Conservation (phyloP, 2,888 invertebrate species). For the Latheticus oryzae region DNA sequence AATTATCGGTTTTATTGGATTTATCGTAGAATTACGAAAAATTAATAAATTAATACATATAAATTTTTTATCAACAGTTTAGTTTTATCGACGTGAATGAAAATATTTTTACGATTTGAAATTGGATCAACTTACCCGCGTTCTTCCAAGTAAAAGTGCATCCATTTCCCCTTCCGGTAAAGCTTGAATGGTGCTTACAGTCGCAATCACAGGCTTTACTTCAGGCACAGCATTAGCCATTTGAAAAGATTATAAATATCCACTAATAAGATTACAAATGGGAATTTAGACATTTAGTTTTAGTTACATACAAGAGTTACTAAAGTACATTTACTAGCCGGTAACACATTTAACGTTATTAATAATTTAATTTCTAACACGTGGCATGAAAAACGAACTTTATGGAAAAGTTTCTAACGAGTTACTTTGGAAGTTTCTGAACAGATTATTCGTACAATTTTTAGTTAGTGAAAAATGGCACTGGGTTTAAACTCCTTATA, state of each 20-base stretch:
- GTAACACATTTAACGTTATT: slow-evolving; percentile 27
- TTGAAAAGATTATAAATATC: slow-evolving; percentile 21
- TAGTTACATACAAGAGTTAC: slow-evolving; percentile 22
- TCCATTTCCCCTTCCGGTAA: slow-evolving; percentile 83
- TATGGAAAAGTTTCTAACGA: slow-evolving; percentile 23
- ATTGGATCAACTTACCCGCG: slow-evolving; percentile 75
- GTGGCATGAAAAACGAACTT: slow-evolving; percentile 14
- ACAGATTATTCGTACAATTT: slow-evolving; percentile 27
- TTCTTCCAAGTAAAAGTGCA: slow-evolving; percentile 79
- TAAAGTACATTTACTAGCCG: slow-evolving; percentile 25
- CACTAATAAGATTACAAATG: slow-evolving; percentile 28
- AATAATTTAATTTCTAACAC: slow-evolving; percentile 10
- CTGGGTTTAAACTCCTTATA: slow-evolving; percentile 35
- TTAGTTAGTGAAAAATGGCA: slow-evolving; percentile 34
- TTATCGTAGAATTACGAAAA: no score
- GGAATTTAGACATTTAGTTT: slow-evolving; percentile 33
- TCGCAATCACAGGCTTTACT: slow-evolving; percentile 72
- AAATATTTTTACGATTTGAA: slow-evolving; percentile 12
- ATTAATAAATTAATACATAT: no score
- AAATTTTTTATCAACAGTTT: no score
- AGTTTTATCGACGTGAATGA: not conserved
- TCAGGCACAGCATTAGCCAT: slow-evolving; percentile 62
- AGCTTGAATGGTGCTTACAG: slow-evolving; percentile 65
- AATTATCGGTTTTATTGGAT: no score
- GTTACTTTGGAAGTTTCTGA: slow-evolving; percentile 9